Evolutionary conservation across 2,113 vertebrate species (phyloP).

Genomic region (Anguilla rostrata): DNA sequence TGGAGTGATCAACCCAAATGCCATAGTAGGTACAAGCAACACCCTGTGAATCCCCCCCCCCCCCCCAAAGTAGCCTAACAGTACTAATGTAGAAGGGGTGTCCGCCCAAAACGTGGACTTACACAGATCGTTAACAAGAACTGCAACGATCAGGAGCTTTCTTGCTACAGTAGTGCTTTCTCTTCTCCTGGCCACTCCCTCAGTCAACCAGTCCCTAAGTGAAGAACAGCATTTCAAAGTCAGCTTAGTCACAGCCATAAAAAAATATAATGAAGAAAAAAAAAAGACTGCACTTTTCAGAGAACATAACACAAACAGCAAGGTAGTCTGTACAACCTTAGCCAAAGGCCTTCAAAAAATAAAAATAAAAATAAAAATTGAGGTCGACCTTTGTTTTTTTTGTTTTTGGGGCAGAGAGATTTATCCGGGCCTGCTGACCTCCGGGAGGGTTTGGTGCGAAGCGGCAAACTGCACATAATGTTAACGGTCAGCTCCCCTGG

Average conservation of each 20-base stretch:
- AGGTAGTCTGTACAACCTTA: neutral
- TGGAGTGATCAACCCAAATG: no score
- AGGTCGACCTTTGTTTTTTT: neutral
- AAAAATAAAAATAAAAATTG: neutral
- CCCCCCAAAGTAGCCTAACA: no score
- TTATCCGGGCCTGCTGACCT: neutral
- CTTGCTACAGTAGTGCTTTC: neutral
- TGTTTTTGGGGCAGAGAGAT: neutral
- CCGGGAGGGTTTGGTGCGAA: no score
- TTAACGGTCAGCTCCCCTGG: no score
- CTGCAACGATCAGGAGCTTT: neutral
- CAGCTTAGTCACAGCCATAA: no score
- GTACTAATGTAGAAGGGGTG: neutral
- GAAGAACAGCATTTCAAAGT: no score
- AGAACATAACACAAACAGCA: neutral
- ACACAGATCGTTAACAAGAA: neutral
- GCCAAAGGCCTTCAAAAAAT: neutral
- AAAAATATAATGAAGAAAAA: neutral
- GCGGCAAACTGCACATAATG: no score
- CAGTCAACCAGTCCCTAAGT: neutral
- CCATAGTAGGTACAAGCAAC: no score
- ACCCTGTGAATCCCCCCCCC: no score
- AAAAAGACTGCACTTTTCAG: neutral
- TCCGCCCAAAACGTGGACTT: neutral
- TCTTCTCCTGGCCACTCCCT: neutral